These are phyloP conservation scores for Lasioglossum figueresi DNA, from an alignment of 2,888 invertebrate species.

Conservation along the genomic window DNA sequence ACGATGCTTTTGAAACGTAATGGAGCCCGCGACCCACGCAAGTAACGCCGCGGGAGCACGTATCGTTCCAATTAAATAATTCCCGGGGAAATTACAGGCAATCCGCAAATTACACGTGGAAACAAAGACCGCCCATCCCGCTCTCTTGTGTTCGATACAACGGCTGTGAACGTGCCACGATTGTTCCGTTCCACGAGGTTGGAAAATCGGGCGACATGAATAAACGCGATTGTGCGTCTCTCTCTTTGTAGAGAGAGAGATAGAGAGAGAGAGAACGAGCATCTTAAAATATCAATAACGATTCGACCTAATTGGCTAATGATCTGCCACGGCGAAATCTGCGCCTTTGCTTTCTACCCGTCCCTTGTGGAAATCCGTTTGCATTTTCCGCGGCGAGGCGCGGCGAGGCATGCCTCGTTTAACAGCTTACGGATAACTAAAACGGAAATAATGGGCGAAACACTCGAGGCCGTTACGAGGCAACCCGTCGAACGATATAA, in stretches of 20 bases:
- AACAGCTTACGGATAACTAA: conserved; percentile 37
- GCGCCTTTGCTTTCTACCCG: conserved; percentile 24
- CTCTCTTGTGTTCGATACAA: not conserved
- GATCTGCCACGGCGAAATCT: conserved; percentile 40
- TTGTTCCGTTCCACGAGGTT: not conserved
- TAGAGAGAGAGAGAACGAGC: not conserved
- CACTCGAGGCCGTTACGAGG: conserved; percentile 3
- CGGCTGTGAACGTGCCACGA: not conserved
- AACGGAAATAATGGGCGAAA: conserved; percentile 29
- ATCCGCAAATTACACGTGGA: conserved; percentile 13
- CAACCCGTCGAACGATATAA: conserved; percentile 26
- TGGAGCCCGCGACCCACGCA: not conserved
- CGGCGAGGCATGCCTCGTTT: conserved; percentile 34
- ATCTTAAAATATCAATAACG: conserved; percentile 44
- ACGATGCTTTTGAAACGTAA: conserved; percentile 7
- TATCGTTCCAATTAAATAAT: conserved; percentile 29
- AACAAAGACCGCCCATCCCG: not conserved
- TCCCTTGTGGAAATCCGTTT: conserved; percentile 33
- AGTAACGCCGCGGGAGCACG: not conserved
- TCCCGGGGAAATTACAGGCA: conserved; percentile 6
- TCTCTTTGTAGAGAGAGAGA: not conserved
- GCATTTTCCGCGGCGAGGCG: conserved; percentile 10
- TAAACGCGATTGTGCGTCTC: not conserved
- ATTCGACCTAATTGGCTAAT: conserved; percentile 52
- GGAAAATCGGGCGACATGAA: not conserved